Base-by-base conservation (phyloP, 2,797 vertebrate genomes). In the Balearica regulorum region DNA sequence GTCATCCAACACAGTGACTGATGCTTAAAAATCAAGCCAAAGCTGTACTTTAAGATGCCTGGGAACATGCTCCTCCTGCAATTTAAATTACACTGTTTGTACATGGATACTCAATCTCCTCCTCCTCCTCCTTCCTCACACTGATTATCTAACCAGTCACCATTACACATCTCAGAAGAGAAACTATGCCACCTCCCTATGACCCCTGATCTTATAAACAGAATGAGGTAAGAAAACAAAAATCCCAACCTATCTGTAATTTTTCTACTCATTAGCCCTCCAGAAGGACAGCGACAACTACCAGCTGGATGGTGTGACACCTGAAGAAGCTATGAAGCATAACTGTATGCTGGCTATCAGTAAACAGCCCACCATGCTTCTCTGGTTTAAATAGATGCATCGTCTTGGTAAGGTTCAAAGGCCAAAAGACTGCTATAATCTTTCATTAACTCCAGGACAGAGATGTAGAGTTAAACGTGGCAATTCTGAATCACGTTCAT, bases 111-210 rank as follows among this genome's bases (percentile, higher is more conserved):
- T 91, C 82, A 21, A 78, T 85, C 84, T 78, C 91, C 76, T 71
- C 89, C 84, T 78, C 91, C 76, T 71, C 89, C 83, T 83, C 88
- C 85, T 88, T 25, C 66, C 91, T 93, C 84, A 41, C 37, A 29
- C 1, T 90, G 91, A 95, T 96, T 91, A 88, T 28, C 91, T 94
- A 94, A 96, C 89, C 96, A 95, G 89, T 31, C 87, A 89, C 37
- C 75, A 86, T 41, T 10, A 17, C 69, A 62, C 55, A 82, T 58
- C 66, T 64, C 22, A 2, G 37, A 68, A 55, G 35, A 92, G 20
- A 94, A 89, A 55, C n/a, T 35, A 9, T 10, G 78, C 68, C 51
- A 58, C 95, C 41, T 89, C 64, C 60, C 57, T 14, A 9, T 37
- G 48, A 85, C 65, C 75, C 33, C 71, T 16, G 2, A 53, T 69